A percentile compares a stretch with the other conserved stretches of the same genome.
Conservation (phyloP, 2,797 vertebrate genomes). For the Hippopotamyrus pictus region DNA sequence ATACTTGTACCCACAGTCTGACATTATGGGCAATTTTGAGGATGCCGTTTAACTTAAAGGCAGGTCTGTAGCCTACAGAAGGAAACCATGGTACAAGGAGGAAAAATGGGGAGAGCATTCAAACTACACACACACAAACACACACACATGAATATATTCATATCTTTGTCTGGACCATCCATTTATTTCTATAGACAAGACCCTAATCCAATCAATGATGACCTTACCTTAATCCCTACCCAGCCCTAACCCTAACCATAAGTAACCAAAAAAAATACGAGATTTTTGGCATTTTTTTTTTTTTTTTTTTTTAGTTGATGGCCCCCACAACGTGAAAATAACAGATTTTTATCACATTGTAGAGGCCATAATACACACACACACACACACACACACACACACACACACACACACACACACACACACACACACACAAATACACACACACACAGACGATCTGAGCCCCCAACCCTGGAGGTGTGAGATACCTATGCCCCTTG, state of each 20-base stretch:
- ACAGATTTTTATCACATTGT: neutral
- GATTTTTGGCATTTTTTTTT: neutral
- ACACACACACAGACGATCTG: neutral
- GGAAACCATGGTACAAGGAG: neutral
- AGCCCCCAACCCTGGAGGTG: neutral
- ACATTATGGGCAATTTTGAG: neutral
- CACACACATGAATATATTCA: neutral
- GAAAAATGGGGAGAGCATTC: neutral
- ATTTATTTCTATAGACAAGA: neutral
- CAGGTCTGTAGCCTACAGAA: neutral
- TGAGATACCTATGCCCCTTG: neutral
- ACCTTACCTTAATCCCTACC: neutral
- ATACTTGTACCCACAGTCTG: neutral
- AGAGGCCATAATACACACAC: neutral
- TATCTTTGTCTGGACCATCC: neutral
- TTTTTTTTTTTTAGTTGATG: neutral
- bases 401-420: neutral
- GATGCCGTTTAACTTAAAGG: neutral
- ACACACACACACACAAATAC: too few species aligned
- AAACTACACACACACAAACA: neutral
- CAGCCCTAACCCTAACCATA: neutral
- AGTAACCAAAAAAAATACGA: neutral
- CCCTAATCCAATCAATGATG: neutral
- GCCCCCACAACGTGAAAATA: neutral
- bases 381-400: neutral